Percentiles rank a stretch among this genome's conserved stretches.
phyloP scores from a whole-genome alignment of 1,140 invertebrate genomes.

The Cyclargus thomasi region DNA sequence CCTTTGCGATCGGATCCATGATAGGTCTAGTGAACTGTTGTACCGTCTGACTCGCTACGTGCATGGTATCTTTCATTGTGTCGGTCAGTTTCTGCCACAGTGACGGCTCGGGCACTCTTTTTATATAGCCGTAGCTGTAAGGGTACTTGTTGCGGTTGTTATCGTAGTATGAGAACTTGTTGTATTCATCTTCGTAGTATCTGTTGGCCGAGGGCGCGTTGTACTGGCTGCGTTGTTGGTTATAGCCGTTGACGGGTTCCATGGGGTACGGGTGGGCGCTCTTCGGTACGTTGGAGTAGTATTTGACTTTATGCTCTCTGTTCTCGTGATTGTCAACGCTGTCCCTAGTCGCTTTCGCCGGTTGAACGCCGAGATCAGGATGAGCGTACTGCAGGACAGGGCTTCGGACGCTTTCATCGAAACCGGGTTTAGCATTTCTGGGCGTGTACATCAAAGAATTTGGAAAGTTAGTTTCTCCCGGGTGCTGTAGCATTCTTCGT shows the following conservation, averaged over 20 bases:
- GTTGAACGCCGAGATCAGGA: slow-evolving; percentile 84
- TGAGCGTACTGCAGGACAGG: slow-evolving; percentile 87
- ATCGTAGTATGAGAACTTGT: slow-evolving; percentile 73
- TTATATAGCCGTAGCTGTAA: slow-evolving; percentile 74
- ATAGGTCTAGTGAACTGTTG: slow-evolving; percentile 81
- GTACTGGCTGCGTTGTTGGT: slow-evolving; percentile 70
- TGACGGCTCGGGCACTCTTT: slow-evolving; percentile 75
- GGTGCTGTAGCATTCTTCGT: slow-evolving; percentile 81
- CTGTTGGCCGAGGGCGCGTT: slow-evolving; percentile 68
- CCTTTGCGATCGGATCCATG: slow-evolving; percentile 80
- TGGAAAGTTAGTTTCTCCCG: slow-evolving; percentile 78
- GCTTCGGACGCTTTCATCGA: slow-evolving; percentile 81
- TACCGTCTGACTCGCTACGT: slow-evolving; percentile 81
- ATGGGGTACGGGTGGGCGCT: slow-evolving; percentile 69
- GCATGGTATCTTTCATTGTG: slow-evolving; percentile 82
- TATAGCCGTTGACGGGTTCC: slow-evolving; percentile 70
- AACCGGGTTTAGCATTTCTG: slow-evolving; percentile 70
- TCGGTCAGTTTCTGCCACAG: slow-evolving; percentile 84
- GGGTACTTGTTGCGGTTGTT: slow-evolving; percentile 68
- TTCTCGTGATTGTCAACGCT: slow-evolving; percentile 58
- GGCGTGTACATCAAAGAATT: slow-evolving; percentile 79
- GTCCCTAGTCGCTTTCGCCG: slow-evolving; percentile 77
- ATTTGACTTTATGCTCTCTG: slow-evolving; percentile 60
- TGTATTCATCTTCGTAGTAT: slow-evolving; percentile 72
- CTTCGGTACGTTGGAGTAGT: slow-evolving; percentile 62